Base-by-base conservation (phyloP, 1,140 invertebrate species). In the Glossosoma conforme region DNA sequence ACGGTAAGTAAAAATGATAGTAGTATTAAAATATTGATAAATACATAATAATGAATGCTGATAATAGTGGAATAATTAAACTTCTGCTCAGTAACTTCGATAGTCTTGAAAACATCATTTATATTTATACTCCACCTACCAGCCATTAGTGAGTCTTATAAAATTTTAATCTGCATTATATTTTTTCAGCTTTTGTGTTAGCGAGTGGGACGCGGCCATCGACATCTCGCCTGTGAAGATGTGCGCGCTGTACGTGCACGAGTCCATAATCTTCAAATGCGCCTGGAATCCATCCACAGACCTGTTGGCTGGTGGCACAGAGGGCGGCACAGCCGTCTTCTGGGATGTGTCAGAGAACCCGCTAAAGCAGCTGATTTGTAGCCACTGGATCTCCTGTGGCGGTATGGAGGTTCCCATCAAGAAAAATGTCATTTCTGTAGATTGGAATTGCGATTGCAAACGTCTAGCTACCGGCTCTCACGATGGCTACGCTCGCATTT, bases 231-330 rank as follows among this genome's bases (percentile, higher is more conserved):
- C 89, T 3, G 93, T 83, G 52, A 95, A 96, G 77, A 91, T 93
- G 1, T 97, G 92, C 8, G 90, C 96, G 38, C 74, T 99, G 19
- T 78, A 91, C 58, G 95, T 95, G 0, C 97, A 99, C 69, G 95
- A 98, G 71, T 97, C 93, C 25, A 96, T 99, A 75, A 96, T 99
- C 10, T 99, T 99, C 64, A 98, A 98, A 56, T 98, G 96, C 80
- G 95, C 96, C 3, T 99, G 97, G 97, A 99, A 98, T 77, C 96
- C 97, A 0, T 91, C 89, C 8, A 91, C 89, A 36, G 96, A 99
- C 78, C 76, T 98, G 3, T 68, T 99, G 46, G 96, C 96, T 6
- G 98, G 95, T 69, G 96, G 95, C 11, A 98, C 95, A 30, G 96
- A 96, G 3, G 96, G 98, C 64, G 97, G 93, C 58, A 99, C 96